Base-by-base conservation (phyloP, 2,888 invertebrate genomes). In the Drosophila suboccidentalis region DNA sequence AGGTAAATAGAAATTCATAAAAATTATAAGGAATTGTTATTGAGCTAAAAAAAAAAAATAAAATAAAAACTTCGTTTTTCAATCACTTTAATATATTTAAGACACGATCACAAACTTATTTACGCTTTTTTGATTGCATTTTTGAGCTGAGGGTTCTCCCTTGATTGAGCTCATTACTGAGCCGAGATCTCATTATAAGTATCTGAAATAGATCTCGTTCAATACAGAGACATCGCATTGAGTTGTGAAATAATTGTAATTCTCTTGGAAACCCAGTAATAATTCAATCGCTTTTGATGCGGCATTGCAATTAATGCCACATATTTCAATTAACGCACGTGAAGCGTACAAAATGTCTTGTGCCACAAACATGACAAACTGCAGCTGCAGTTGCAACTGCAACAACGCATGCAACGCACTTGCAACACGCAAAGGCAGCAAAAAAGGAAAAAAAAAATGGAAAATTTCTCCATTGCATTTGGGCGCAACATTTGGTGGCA, bases 251-350 rank as follows among this genome's bases (percentile, higher is more conserved):
- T 13, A 38, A 38, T 47, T 44, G 11, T 1, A 44, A 36, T 44
- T 36, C 58, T 38, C 29, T 15, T 29, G 46, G 10, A 46, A 34
- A 73, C 53, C 38, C 32, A 54, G 54, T 22, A 43, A 72, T 64
- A 58, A 57, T 73, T 64, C 68, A 36, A 60, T 67, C 65, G 60
- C 66, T 69, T 60, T 67, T 53, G 55, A 19, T 67, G 69, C 64
- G 78, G 78, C 72, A 71, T 70, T 57, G 78, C 87, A 80, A 83
- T 80, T 82, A 86, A 86, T 86, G 83, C 71, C 70, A 75, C 78
- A 83, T 83, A 78, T 83, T 83, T 86, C 83, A 80, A 80, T 80
- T 74, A 71, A 55, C 49, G 71, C 74, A 85, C 71, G 80, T 73
- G 70, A 68, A 75, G 82, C 82, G 75, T 71, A 80, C 66, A 63